These are phyloP conservation scores for Drosophila nannoptera DNA, from an alignment of 1,140 invertebrate genomes.

Conservation along the genomic window DNA sequence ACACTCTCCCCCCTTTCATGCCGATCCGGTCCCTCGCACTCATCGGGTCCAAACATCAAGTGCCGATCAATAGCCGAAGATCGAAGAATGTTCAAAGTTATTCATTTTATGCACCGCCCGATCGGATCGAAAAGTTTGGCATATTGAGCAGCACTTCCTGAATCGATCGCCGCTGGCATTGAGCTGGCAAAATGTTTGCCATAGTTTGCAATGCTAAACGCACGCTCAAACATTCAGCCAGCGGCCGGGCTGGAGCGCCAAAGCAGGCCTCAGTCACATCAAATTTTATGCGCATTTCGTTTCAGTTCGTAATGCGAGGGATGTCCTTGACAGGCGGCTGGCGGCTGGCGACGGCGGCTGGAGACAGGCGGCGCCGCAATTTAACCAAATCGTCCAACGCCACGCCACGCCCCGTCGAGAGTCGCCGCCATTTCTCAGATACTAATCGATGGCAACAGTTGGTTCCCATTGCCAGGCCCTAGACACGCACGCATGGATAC, in stretches of 20 bases:
- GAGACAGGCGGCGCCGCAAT: slow-evolving; percentile 50
- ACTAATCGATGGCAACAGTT: slow-evolving; percentile 51
- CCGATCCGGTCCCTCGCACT: slow-evolving; percentile 5
- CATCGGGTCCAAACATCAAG: slow-evolving; percentile 30
- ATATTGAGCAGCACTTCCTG: slow-evolving; percentile 51
- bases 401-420: not conserved
- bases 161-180: slow-evolving; percentile 43
- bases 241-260: not conserved
- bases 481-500: slow-evolving; percentile 44
- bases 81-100: slow-evolving; percentile 20
- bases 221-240: slow-evolving; percentile 39
- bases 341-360: slow-evolving; percentile 43
- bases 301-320: slow-evolving; percentile 21
- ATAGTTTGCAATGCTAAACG: slow-evolving; percentile 51
- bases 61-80: slow-evolving; percentile 24
- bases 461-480: slow-evolving; percentile 35
- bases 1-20: not conserved
- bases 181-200: slow-evolving; percentile 51
- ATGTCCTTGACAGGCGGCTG: slow-evolving; percentile 47
- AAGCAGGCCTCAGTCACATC: slow-evolving; percentile 14
- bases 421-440: slow-evolving; percentile 25
- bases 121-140: slow-evolving; percentile 18
- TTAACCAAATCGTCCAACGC: slow-evolving; percentile 16
- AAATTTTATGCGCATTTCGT: slow-evolving; percentile 56
- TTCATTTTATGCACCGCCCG: slow-evolving; percentile 43